These are phyloP conservation scores for Theristicus caerulescens DNA, from an alignment of 2,113 vertebrate species.

Conservation along the genomic window DNA sequence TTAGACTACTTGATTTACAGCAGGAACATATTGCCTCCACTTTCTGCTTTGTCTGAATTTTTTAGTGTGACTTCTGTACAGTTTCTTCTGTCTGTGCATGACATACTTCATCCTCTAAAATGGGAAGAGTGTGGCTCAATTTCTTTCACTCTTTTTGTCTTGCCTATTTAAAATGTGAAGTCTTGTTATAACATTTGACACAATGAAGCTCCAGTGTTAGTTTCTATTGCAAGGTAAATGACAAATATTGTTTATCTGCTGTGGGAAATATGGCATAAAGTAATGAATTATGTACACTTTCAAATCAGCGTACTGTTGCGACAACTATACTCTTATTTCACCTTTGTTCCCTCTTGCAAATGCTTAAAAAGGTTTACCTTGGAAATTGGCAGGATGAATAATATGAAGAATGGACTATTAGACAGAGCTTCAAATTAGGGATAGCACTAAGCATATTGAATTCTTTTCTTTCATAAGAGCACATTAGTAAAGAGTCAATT, in stretches of 20 bases:
- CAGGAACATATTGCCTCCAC: neutral
- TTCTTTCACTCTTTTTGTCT: neutral
- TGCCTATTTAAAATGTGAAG: neutral
- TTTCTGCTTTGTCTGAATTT: neutral
- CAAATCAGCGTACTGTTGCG: neutral
- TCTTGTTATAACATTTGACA: neutral
- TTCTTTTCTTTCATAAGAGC: neutral
- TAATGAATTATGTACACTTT: neutral
- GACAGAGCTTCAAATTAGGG: neutral
- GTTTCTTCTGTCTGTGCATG: neutral
- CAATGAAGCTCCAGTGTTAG: neutral
- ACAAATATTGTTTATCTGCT: neutral
- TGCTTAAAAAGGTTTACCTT: neutral
- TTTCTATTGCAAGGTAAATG: neutral
- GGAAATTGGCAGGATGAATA: neutral
- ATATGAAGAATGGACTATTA: neutral
- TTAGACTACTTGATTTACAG: neutral
- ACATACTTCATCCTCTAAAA: neutral
- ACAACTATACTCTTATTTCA: neutral
- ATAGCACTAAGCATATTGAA: neutral
- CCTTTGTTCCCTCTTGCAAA: neutral
- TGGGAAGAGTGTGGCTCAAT: neutral
- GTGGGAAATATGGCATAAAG: neutral
- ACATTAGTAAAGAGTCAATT: constrained; percentile 34
- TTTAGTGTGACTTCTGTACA: neutral